phyloP scores from a whole-genome alignment of 2,888 invertebrate genomes.

The Byasa hedistus region DNA sequence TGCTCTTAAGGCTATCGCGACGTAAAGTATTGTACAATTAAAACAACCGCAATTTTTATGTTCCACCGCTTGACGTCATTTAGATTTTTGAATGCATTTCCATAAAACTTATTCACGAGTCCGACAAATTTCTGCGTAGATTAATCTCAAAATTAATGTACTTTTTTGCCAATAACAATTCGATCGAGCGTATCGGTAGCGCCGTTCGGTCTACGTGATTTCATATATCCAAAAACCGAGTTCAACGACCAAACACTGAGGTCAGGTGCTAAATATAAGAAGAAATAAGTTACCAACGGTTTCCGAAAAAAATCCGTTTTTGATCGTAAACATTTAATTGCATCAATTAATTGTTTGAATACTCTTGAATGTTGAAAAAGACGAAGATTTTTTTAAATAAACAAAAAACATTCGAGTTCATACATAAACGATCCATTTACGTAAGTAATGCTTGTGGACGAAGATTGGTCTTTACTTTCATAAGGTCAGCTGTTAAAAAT shows the following conservation, averaged over 20 bases:
- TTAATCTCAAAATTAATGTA: conserved; percentile 39
- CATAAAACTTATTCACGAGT: conserved; percentile 46
- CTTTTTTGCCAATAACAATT: conserved; percentile 29
- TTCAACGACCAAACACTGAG: conserved; percentile 63
- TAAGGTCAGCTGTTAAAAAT: no score
- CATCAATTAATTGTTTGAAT: conserved; percentile 48
- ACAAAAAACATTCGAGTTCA: no score
- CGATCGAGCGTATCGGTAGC: conserved; percentile 53
- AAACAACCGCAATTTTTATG: background rate
- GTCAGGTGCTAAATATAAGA: conserved; percentile 56
- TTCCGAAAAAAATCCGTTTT: conserved; percentile 67
- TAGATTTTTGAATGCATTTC: conserved; percentile 20
- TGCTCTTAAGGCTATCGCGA: conserved; percentile 10
- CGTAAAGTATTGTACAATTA: background rate
- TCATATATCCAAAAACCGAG: conserved; percentile 52
- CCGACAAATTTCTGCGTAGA: conserved; percentile 38
- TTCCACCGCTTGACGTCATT: conserved; percentile 30
- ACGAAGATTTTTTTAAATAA: background rate
- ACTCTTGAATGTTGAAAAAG: conserved; percentile 28
- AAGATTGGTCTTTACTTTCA: no score
- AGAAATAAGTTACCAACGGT: conserved; percentile 36
- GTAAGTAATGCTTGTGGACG: no score
- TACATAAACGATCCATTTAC: no score
- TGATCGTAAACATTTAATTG: conserved; percentile 66
- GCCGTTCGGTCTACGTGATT: conserved; percentile 60